phyloP scores from a whole-genome alignment of 92 coral and sea anemone species.

The Micromussa lordhowensis region DNA sequence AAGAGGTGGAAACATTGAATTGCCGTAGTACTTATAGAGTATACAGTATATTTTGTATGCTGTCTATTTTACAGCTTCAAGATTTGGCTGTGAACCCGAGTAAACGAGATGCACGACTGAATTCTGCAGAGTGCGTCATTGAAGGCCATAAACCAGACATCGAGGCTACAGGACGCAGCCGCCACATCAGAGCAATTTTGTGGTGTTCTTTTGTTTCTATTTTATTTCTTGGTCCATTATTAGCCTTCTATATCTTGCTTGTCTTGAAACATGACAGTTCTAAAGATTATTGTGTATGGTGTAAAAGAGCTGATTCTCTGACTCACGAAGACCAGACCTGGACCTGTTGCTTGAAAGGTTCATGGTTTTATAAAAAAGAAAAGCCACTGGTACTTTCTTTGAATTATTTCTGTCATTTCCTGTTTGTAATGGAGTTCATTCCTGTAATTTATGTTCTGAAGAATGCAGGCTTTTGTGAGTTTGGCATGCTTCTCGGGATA shows the following conservation, averaged over 20 bases:
- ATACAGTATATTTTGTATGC: not conserved
- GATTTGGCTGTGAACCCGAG: conserved; percentile 14
- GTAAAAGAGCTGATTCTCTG: not conserved
- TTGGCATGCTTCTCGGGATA: not conserved
- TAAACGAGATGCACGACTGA: conserved; percentile 17
- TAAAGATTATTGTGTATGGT: not conserved
- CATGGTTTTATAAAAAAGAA: not conserved
- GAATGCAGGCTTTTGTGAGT: not conserved
- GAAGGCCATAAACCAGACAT: conserved; percentile 14
- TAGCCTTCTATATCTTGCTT: not conserved
- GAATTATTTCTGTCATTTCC: not conserved
- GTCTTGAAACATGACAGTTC: not conserved
- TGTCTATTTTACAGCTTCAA: conserved; percentile 21
- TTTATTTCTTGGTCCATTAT: conserved; percentile 2
- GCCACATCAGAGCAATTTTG: not conserved
- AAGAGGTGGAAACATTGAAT: no score
- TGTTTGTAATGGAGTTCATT: not conserved
- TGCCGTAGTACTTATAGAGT: no score
- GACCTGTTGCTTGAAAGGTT: not conserved
- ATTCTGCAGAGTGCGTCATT: conserved; percentile 11
- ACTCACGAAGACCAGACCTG: no score
- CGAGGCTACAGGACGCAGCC: not conserved
- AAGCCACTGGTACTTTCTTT: conserved; percentile 4
- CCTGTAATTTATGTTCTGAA: not conserved
- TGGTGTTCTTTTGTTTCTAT: conserved; percentile 12